Percentiles rank a stretch among this genome's conserved stretches.
Evolutionary conservation across 1,140 invertebrate genomes (phyloP).

Genomic region (Melipona quadrifasciata): DNA sequence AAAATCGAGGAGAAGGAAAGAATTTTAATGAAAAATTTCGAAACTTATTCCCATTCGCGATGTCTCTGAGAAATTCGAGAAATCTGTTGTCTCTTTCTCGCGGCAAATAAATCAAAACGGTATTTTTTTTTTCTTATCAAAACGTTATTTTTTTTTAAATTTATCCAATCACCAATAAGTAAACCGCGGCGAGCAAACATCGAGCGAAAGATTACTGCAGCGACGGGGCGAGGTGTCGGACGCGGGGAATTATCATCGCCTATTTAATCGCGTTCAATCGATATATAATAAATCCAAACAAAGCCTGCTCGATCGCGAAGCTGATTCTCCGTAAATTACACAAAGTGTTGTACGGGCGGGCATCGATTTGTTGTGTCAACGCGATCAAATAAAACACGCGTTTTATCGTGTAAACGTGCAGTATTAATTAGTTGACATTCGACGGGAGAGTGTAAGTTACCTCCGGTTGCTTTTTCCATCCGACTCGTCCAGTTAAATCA

Average conservation of each 20-base stretch:
- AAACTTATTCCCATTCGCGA: background rate
- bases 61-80: background rate
- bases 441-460: background rate
- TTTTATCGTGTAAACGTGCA: conserved; percentile 6
- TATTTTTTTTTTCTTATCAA: background rate
- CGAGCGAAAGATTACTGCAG: background rate
- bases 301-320: conserved; percentile 9
- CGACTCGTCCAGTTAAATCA: background rate
- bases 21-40: background rate
- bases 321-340: conserved; percentile 16
- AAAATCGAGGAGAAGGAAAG: background rate
- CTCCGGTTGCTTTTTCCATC: background rate
- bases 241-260: background rate
- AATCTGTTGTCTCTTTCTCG: background rate
- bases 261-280: background rate
- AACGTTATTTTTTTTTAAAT: background rate
- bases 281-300: conserved; percentile 26
- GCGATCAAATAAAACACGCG: conserved; percentile 18
- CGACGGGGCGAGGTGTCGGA: background rate
- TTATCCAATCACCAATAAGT: background rate
- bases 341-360: background rate
- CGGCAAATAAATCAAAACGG: background rate
- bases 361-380: conserved; percentile 16
- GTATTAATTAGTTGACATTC: conserved; percentile 9
- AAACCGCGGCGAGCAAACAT: background rate